A percentile compares a stretch with the other conserved stretches of the same genome.
phyloP scores from a whole-genome alignment of 2,797 vertebrate species.

The Thalassophryne amazonica region DNA sequence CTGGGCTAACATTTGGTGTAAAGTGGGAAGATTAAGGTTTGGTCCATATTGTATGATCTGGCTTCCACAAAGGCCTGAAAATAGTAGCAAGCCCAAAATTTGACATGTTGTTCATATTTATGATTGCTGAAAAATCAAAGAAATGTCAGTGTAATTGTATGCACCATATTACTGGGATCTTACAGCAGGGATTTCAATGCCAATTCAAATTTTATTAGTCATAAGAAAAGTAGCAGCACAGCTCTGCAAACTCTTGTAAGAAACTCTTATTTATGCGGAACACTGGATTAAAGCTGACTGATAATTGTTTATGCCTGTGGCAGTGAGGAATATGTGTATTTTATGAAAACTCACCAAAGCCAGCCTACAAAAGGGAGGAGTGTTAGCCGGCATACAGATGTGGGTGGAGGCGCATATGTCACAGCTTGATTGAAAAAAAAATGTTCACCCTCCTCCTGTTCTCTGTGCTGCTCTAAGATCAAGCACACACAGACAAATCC shows the following conservation, averaged over 20 bases:
- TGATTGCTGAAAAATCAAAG: no score
- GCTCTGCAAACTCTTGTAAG: conserved; percentile 62
- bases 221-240: conserved; percentile 59
- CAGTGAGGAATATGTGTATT: conserved; percentile 73
- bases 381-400: conserved; percentile 35
- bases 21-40: no score
- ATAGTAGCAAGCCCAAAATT: no score
- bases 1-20: no score
- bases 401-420: conserved; percentile 40
- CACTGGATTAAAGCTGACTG: conserved; percentile 75
- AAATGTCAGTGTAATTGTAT: no score
- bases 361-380: conserved; percentile 44
- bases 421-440: conserved; percentile 43
- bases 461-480: conserved; percentile 26
- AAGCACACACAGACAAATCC: conserved; percentile 5
- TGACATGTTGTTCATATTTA: no score
- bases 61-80: no score
- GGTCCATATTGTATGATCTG: no score
- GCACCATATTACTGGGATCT: conserved; percentile 63
- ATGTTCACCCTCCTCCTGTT: conserved; percentile 21
- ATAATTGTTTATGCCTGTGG: conserved; percentile 79
- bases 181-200: conserved; percentile 60
- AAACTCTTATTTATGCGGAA: conserved; percentile 71
- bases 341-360: conserved; percentile 67
- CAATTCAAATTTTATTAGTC: conserved; percentile 72